Conservation (phyloP, 1,140 invertebrate genomes). For the Odontomachus brunneus region DNA sequence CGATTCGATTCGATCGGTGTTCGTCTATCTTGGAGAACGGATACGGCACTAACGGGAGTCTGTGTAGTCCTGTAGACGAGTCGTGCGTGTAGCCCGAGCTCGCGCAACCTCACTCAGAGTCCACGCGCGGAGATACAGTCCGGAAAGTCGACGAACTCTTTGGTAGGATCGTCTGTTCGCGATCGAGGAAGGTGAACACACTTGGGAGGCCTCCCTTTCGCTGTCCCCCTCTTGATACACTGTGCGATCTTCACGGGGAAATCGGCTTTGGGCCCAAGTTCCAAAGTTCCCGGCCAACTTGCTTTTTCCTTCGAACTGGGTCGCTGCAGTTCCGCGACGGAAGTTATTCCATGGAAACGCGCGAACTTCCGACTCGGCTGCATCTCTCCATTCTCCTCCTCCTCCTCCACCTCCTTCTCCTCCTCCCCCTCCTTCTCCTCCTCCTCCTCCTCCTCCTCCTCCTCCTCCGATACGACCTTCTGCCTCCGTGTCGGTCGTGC, state of each 20-base stretch:
- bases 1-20: constrained; percentile 46
- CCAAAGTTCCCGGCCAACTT: background rate
- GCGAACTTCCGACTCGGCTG: background rate
- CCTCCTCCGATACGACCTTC: background rate
- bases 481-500: no score
- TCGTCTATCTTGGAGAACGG: background rate
- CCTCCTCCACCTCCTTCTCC: background rate
- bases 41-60: no score
- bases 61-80: no score
- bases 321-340: background rate
- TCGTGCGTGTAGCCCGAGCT: no score
- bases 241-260: background rate
- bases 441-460: background rate
- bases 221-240: background rate
- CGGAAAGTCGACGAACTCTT: no score
- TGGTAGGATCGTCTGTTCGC: no score
- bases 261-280: background rate
- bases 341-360: constrained; percentile 21
- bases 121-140: no score
- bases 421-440: background rate
- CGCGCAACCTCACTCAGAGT: no score
- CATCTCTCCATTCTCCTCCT: background rate
- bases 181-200: no score
- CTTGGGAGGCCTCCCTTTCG: no score
- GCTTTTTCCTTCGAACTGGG: background rate